Evolutionary conservation across 1,140 invertebrate species (phyloP).

Genomic region (Brachionus calyciflorus): DNA sequence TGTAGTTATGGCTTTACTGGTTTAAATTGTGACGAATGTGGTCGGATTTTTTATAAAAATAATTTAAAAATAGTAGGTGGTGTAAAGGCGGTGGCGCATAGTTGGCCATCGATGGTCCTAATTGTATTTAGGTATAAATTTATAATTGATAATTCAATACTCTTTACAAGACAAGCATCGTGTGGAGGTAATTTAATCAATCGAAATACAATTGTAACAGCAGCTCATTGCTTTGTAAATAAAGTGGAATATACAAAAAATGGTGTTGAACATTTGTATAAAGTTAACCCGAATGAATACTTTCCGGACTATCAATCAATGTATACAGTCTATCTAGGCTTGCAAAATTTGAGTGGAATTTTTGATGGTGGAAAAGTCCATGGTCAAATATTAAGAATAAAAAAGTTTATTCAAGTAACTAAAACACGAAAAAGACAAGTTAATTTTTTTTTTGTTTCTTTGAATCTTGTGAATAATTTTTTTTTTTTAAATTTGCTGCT

Average conservation of each 20-base stretch:
- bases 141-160: not conserved
- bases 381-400: not conserved
- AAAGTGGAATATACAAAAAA: not conserved
- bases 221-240: conserved; percentile 33
- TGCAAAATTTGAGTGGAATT: conserved; percentile 18
- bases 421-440: too few species aligned
- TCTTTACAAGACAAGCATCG: not conserved
- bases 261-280: not conserved
- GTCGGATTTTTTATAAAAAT: not conserved
- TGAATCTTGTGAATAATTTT: too few species aligned
- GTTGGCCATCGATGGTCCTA: conserved; percentile 32
- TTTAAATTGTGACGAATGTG: conserved; percentile 26
- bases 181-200: conserved; percentile 35
- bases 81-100: not conserved
- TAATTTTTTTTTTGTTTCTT: too few species aligned
- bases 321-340: conserved; percentile 25
- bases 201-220: conserved; percentile 29
- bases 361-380: not conserved
- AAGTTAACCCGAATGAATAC: not conserved
- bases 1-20: not conserved
- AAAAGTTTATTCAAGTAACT: not conserved
- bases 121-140: conserved; percentile 10
- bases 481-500: too few species aligned
- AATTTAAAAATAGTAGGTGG: conserved; percentile 14
- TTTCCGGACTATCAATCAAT: conserved; percentile 1